These are phyloP conservation scores for Loxodonta africana DNA, from an alignment of 2,113 vertebrate species.

Conservation along the genomic window DNA sequence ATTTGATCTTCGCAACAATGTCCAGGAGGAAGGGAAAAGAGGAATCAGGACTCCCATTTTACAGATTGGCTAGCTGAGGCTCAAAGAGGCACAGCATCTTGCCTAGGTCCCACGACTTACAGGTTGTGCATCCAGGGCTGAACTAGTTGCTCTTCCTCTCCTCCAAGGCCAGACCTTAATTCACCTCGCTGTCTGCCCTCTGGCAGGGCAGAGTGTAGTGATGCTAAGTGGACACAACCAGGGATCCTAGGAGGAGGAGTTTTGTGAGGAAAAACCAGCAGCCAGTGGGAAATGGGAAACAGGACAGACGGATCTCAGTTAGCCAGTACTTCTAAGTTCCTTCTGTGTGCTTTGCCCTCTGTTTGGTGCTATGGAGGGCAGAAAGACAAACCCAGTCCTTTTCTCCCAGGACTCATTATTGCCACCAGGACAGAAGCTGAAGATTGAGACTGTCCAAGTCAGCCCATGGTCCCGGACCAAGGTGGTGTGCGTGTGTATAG, in stretches of 20 bases:
- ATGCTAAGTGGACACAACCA: background rate
- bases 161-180: background rate
- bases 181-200: background rate
- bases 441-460: background rate
- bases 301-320: background rate
- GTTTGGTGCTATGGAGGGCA: too few species aligned
- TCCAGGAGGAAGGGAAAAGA: background rate
- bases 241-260: background rate
- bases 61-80: background rate
- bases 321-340: background rate
- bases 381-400: background rate
- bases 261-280: background rate
- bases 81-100: background rate
- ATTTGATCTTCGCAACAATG: too few species aligned
- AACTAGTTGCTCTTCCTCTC: too few species aligned
- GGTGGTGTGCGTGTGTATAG: accelerated
- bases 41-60: background rate
- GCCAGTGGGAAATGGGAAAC: background rate
- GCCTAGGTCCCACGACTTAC: background rate
- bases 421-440: background rate
- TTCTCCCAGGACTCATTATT: too few species aligned
- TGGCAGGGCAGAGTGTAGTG: accelerated
- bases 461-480: background rate
- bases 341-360: background rate
- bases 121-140: background rate